Conservation (phyloP, 1,140 invertebrate species). For the Marisa cornuarietis region DNA sequence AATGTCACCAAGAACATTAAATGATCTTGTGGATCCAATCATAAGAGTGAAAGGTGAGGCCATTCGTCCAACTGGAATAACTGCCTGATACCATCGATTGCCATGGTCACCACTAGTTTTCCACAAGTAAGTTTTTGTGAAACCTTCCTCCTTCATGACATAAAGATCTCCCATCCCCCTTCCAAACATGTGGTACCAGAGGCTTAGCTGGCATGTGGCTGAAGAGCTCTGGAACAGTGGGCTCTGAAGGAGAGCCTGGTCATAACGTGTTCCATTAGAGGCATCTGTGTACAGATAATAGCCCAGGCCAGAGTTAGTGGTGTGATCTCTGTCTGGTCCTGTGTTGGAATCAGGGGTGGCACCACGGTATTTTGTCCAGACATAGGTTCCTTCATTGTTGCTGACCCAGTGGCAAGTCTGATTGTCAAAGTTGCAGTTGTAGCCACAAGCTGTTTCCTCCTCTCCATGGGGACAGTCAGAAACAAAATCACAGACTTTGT, state of each 20-base stretch:
- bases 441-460: slow-evolving; percentile 56
- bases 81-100: slow-evolving; percentile 47
- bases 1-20: slow-evolving; percentile 74
- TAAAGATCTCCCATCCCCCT: slow-evolving; percentile 41
- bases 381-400: slow-evolving; percentile 40
- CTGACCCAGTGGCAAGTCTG: slow-evolving; percentile 53
- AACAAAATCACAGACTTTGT: slow-evolving; percentile 57
- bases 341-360: slow-evolving; percentile 70
- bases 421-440: slow-evolving; percentile 60
- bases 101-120: slow-evolving; percentile 40
- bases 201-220: slow-evolving; percentile 50
- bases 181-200: slow-evolving; percentile 84
- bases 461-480: slow-evolving; percentile 54
- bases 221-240: slow-evolving; percentile 41
- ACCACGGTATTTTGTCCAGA: slow-evolving; percentile 47
- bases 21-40: slow-evolving; percentile 49
- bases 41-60: slow-evolving; percentile 56
- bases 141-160: slow-evolving; percentile 36
- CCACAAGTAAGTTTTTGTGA: slow-evolving; percentile 35
- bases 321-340: slow-evolving; percentile 81
- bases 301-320: slow-evolving; percentile 68
- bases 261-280: slow-evolving; percentile 40
- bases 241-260: slow-evolving; percentile 37
- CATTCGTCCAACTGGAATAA: slow-evolving; percentile 52
- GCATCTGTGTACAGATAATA: slow-evolving; percentile 82